A percentile compares a stretch with the other conserved stretches of the same genome.
phyloP scores from a whole-genome alignment of 2,888 invertebrate genomes.

The Diarsia mendica region DNA sequence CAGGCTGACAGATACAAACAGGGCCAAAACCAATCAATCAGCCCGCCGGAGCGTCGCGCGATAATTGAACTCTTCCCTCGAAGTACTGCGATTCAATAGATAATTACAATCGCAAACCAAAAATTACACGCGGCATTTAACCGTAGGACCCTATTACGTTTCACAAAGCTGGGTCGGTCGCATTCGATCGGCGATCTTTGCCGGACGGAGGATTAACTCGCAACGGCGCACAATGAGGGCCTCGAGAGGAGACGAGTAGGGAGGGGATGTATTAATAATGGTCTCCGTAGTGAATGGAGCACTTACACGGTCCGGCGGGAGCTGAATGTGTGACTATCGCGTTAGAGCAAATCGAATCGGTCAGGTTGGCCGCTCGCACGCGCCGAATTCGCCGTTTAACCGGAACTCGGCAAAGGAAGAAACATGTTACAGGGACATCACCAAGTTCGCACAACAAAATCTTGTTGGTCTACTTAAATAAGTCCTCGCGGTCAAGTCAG shows the following conservation, averaged over 20 bases:
- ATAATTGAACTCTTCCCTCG: slow-evolving; percentile 89
- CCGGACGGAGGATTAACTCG: slow-evolving; percentile 87
- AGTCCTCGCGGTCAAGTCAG: slow-evolving; percentile 7
- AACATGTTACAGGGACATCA: slow-evolving; percentile 72
- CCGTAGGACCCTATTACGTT: slow-evolving; percentile 86
- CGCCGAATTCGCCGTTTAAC: slow-evolving; percentile 84
- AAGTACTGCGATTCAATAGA: slow-evolving; percentile 85
- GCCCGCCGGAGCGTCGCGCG: slow-evolving; percentile 83
- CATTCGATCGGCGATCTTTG: slow-evolving; percentile 87
- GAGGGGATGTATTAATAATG: slow-evolving; percentile 89
- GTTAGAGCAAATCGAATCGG: slow-evolving; percentile 89
- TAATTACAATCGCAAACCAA: slow-evolving; percentile 90
- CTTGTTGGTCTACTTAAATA: slow-evolving; percentile 56
- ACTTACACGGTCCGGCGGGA: slow-evolving; percentile 89
- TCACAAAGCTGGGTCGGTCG: slow-evolving; percentile 86
- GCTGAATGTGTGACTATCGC: slow-evolving; percentile 88
- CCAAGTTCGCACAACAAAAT: slow-evolving; percentile 67
- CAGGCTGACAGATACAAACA: slow-evolving; percentile 82
- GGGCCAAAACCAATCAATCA: slow-evolving; percentile 88
- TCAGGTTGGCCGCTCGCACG: slow-evolving; percentile 82
- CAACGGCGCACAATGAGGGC: slow-evolving; percentile 85
- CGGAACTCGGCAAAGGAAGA: slow-evolving; percentile 76
- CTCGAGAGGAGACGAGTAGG: slow-evolving; percentile 82
- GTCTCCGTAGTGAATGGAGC: slow-evolving; percentile 87
- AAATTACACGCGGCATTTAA: slow-evolving; percentile 89